These are phyloP conservation scores for Epirrita christyi DNA, from an alignment of 2,888 invertebrate species.

Conservation along the genomic window DNA sequence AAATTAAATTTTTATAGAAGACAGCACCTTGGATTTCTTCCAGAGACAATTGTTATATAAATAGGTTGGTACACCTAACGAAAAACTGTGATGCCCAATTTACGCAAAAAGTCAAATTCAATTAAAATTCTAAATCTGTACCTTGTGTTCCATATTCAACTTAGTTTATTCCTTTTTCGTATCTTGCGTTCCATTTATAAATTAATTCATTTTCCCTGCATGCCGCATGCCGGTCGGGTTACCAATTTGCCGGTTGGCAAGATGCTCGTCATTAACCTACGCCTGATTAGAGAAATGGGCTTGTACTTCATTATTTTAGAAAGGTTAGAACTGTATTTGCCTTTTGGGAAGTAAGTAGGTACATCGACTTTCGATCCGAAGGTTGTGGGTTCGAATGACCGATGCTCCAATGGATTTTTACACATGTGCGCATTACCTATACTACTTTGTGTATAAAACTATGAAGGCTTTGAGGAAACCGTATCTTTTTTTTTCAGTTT, in stretches of 20 bases:
- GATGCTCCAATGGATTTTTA: too few species aligned
- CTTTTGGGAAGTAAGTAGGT: too few species aligned
- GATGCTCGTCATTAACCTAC: conserved; percentile 50
- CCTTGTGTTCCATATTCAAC: conserved; percentile 14
- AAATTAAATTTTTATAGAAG: too few species aligned
- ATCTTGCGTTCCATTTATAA: conserved; percentile 36
- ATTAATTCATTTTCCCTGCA: conserved; percentile 34
- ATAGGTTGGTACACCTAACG: too few species aligned
- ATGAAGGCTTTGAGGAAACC: too few species aligned
- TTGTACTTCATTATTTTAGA: conserved; percentile 6
- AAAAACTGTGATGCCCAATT: neutral
- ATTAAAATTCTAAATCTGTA: neutral
- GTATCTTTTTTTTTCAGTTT: too few species aligned
- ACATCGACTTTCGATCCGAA: neutral
- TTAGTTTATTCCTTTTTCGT: conserved; percentile 28
- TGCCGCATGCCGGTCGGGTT: conserved; percentile 56
- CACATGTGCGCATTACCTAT: too few species aligned
- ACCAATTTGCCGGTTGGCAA: conserved; percentile 72
- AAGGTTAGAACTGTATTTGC: conserved; percentile 6
- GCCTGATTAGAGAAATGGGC: conserved; percentile 18
- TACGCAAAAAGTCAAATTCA: neutral
- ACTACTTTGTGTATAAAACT: too few species aligned
- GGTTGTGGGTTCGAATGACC: too few species aligned
- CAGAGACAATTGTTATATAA: too few species aligned
- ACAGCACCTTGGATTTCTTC: too few species aligned